Conservation (phyloP, 1,140 invertebrate genomes). For the Melitaea cinxia region DNA sequence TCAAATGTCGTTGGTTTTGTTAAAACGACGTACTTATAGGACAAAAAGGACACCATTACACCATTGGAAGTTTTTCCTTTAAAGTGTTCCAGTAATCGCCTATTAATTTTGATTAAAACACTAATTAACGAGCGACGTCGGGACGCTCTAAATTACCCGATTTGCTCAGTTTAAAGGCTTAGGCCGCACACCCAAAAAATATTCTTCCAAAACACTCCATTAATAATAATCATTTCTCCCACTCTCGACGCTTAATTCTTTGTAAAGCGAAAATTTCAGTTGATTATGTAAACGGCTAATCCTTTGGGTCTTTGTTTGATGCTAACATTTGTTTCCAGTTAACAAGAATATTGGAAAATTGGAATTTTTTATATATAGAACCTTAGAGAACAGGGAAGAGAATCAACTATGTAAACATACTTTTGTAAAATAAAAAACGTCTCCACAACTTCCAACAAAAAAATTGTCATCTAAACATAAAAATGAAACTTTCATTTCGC, state of each 20-base stretch:
- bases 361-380: too few species aligned
- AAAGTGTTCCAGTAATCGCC: conserved; percentile 66
- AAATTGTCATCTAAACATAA: too few species aligned
- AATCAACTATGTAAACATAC: too few species aligned
- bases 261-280: conserved; percentile 58
- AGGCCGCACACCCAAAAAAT: conserved; percentile 62
- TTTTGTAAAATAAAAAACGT: too few species aligned
- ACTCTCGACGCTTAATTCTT: conserved; percentile 54
- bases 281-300: conserved; percentile 66
- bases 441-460: too few species aligned
- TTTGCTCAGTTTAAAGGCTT: conserved; percentile 66
- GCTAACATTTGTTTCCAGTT: conserved; percentile 35
- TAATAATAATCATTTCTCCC: conserved; percentile 47
- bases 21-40: too few species aligned
- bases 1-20: too few species aligned
- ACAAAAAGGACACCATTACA: too few species aligned
- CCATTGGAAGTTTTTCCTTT: conserved; percentile 23
- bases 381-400: too few species aligned
- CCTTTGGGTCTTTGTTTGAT: conserved; percentile 42
- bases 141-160: conserved; percentile 69
- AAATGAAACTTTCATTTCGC: too few species aligned
- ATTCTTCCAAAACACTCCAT: conserved; percentile 59
- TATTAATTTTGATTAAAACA: conserved; percentile 79
- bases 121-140: conserved; percentile 67
- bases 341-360: conserved; percentile 10